A percentile compares a stretch with the other conserved stretches of the same genome.
Evolutionary conservation across 2,888 invertebrate species (phyloP).

Genomic region (Caradrina clavipalpis): DNA sequence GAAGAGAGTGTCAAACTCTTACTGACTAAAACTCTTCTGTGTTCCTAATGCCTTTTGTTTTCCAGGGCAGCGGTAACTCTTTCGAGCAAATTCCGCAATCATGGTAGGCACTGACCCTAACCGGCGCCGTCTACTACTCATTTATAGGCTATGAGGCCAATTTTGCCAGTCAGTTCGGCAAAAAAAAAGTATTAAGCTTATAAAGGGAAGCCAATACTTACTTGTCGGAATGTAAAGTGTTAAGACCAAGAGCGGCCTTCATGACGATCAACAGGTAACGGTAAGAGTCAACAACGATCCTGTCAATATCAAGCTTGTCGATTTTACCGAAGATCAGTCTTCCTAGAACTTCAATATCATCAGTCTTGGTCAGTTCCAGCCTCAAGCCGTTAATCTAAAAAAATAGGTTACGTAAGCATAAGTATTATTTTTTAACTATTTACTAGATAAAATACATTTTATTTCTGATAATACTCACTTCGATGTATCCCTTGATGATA

Average conservation of each 20-base stretch:
- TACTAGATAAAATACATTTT: not conserved
- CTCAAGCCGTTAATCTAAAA: slow-evolving; percentile 80
- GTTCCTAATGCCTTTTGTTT: too few species aligned
- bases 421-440: too few species aligned
- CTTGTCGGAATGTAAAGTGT: slow-evolving; percentile 80
- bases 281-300: slow-evolving; percentile 84
- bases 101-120: too few species aligned
- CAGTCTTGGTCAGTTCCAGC: slow-evolving; percentile 79
- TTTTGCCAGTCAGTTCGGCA: too few species aligned
- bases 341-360: slow-evolving; percentile 90
- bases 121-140: too few species aligned
- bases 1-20: too few species aligned
- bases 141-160: not conserved
- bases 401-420: not conserved
- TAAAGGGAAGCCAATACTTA: slow-evolving; percentile 64
- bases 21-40: too few species aligned
- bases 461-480: slow-evolving; percentile 72
- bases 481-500: slow-evolving; percentile 89
- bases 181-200: not conserved
- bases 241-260: slow-evolving; percentile 86
- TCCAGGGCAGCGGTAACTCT: too few species aligned
- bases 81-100: too few species aligned
- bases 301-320: slow-evolving; percentile 82
- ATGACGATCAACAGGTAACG: slow-evolving; percentile 91
- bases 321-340: slow-evolving; percentile 87